These are phyloP conservation scores for Heterohyrax brucei DNA, from an alignment of 2,797 vertebrate genomes.

Conservation along the genomic window DNA sequence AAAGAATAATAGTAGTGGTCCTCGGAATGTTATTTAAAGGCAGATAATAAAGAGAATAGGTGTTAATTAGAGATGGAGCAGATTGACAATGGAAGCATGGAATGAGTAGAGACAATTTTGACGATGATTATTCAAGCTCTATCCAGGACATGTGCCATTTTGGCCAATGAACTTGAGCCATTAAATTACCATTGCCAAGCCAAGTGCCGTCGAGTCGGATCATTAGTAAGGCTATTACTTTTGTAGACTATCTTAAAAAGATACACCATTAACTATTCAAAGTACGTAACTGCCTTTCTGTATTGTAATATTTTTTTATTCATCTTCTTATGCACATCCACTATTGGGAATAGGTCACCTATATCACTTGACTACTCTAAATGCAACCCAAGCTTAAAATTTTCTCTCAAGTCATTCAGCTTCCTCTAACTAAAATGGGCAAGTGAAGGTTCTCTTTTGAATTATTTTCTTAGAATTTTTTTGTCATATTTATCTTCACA, in stretches of 20 bases:
- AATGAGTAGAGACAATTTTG: slow-evolving; percentile 19
- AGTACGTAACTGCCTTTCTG: neutral
- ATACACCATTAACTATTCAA: neutral
- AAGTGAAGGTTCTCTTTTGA: slow-evolving; percentile 34
- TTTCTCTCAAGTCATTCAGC: neutral
- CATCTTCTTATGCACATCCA: neutral
- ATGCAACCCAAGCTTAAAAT: neutral
- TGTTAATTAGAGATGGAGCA: neutral
- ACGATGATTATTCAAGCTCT: slow-evolving; percentile 9
- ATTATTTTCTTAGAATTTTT: neutral
- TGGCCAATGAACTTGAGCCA: slow-evolving; percentile 9
- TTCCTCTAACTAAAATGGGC: neutral
- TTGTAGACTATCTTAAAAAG: neutral
- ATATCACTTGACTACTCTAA: neutral
- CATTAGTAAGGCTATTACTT: slow-evolving; percentile 20
- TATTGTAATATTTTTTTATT: slow-evolving; percentile 27
- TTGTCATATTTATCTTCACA: slow-evolving; percentile 14
- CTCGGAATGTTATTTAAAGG: slow-evolving; percentile 40
- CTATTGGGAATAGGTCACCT: neutral
- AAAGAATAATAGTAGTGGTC: slow-evolving; percentile 14
- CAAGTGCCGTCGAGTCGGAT: too few relatives aligned
- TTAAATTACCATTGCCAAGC: slow-evolving; percentile 50
- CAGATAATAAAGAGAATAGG: neutral
- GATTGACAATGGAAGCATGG: neutral
- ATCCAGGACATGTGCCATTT: slow-evolving; percentile 1